Percentiles rank a stretch among this genome's conserved stretches.
Conservation (phyloP, 1,140 invertebrate genomes). For the Zaprionus lachaisei region DNA sequence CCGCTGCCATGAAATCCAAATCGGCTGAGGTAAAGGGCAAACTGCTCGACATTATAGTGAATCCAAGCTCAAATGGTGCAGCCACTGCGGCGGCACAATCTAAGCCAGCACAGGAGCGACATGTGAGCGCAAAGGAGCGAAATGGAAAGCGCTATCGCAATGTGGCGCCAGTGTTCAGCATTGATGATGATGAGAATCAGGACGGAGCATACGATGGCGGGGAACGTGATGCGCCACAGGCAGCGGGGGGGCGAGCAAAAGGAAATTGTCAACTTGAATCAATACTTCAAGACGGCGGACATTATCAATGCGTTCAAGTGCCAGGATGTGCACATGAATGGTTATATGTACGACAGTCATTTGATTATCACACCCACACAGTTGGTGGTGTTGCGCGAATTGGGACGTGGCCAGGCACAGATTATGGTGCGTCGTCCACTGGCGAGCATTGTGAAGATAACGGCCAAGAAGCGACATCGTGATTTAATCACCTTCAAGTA, state of each 20-base stretch:
- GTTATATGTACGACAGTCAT: slow-evolving; percentile 93
- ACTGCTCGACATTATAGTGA: slow-evolving; percentile 96
- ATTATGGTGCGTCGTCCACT: slow-evolving; percentile 94
- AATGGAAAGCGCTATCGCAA: slow-evolving; percentile 95
- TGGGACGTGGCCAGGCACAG: slow-evolving; percentile 91
- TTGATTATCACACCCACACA: slow-evolving; percentile 95
- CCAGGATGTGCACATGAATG: slow-evolving; percentile 95
- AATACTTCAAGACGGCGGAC: slow-evolving; percentile 93
- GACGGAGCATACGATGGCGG: slow-evolving; percentile 80
- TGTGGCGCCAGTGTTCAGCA: slow-evolving; percentile 96
- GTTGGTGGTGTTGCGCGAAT: slow-evolving; percentile 94
- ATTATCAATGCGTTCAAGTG: slow-evolving; percentile 95
- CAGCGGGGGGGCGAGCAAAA: slow-evolving; percentile 86
- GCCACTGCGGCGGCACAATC: slow-evolving; percentile 50
- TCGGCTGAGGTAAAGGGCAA: slow-evolving; percentile 96
- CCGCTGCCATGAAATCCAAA: slow-evolving; percentile 94
- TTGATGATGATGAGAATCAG: slow-evolving; percentile 96
- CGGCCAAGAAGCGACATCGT: slow-evolving; percentile 96
- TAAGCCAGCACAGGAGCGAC: slow-evolving; percentile 87
- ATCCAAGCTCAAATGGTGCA: slow-evolving; percentile 87
- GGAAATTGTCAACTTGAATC: slow-evolving; percentile 88
- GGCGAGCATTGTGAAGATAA: slow-evolving; percentile 97
- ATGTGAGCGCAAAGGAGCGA: slow-evolving; percentile 91
- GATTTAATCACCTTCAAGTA: slow-evolving; percentile 97
- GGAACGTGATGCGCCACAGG: slow-evolving; percentile 51